Conservation (phyloP, 2,113 vertebrate species). For the Sylvia atricapilla region DNA sequence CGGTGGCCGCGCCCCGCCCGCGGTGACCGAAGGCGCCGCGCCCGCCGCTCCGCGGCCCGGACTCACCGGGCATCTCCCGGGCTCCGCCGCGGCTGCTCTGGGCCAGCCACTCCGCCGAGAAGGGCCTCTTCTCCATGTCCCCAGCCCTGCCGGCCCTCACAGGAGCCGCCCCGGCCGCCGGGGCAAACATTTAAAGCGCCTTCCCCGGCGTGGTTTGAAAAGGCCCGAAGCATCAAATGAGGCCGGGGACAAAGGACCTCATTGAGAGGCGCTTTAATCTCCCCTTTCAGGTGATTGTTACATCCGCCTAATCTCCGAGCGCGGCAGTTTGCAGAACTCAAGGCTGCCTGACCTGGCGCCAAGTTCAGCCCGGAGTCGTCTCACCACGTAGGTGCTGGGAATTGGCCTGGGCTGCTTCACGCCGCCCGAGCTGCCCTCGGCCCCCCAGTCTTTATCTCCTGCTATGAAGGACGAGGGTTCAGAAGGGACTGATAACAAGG, state of each 20-base stretch:
- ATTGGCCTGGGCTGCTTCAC: background rate
- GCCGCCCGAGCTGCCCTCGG: background rate
- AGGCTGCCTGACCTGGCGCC: constrained; percentile 49
- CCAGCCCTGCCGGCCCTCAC: background rate
- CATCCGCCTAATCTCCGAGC: constrained; percentile 55
- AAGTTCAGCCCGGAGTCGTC: constrained; percentile 22
- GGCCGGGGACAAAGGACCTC: constrained; percentile 41
- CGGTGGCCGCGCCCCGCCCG: background rate
- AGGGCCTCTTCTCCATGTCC: constrained; percentile 41
- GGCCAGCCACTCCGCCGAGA: constrained; percentile 84
- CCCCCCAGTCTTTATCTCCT: background rate
- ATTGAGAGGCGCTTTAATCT: constrained; percentile 58
- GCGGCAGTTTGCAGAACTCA: background rate
- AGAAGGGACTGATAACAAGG: background rate
- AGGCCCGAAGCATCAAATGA: constrained; percentile 42
- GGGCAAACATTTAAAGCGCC: constrained; percentile 44
- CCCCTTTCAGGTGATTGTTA: constrained; percentile 61
- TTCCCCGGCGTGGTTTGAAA: background rate
- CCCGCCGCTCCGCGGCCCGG: background rate
- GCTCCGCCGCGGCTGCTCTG: constrained; percentile 68
- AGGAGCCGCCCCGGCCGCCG: background rate
- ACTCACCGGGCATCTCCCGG: background rate
- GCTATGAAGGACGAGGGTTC: background rate
- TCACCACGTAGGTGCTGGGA: background rate
- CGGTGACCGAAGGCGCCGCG: background rate